Percentiles rank a stretch among this genome's conserved stretches.
These are phyloP conservation scores for Parauchenoglanis ngamensis DNA, from an alignment of 2,797 vertebrate genomes.

Conservation along the genomic window DNA sequence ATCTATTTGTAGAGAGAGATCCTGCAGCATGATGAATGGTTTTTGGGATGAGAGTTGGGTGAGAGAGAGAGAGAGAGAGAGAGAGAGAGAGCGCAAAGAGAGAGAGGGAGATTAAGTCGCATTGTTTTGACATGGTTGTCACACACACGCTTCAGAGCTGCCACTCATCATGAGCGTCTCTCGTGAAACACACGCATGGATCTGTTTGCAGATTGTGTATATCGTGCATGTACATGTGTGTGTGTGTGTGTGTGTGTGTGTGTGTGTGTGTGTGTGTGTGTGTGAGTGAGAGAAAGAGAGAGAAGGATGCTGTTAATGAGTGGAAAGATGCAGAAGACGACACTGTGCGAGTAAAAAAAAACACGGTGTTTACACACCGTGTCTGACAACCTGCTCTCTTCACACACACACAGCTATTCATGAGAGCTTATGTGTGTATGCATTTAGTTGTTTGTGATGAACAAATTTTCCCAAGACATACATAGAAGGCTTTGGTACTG, in stretches of 20 bases:
- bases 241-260: slow-evolving; percentile 9
- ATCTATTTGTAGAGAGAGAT: not conserved
- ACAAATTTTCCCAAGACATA: not conserved
- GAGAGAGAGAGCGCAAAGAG: slow-evolving; percentile 15
- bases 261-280: not conserved
- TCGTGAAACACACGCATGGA: slow-evolving; percentile 16
- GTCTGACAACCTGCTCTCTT: not conserved
- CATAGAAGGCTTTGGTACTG: not conserved
- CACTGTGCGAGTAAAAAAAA: slow-evolving; percentile 50
- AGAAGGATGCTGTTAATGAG: slow-evolving; percentile 51
- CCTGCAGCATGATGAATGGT: not conserved
- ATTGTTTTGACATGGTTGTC: slow-evolving; percentile 57
- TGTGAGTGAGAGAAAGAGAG: not conserved
- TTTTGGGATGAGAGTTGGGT: not conserved
- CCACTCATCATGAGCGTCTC: slow-evolving; percentile 49
- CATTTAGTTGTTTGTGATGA: not conserved
- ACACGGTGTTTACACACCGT: slow-evolving; percentile 26
- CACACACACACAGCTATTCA: not conserved
- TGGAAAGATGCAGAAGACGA: slow-evolving; percentile 45
- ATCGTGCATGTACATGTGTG: slow-evolving; percentile 52
- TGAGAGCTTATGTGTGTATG: not conserved
- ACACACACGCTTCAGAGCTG: slow-evolving; percentile 46
- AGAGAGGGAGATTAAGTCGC: slow-evolving; percentile 21
- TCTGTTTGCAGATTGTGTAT: slow-evolving; percentile 18
- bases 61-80: slow-evolving; percentile 7